Evolutionary conservation across 2,888 invertebrate species (phyloP), one percentile per base, ranked within the genome.

Genomic region (Oscheius sp.): DNA sequence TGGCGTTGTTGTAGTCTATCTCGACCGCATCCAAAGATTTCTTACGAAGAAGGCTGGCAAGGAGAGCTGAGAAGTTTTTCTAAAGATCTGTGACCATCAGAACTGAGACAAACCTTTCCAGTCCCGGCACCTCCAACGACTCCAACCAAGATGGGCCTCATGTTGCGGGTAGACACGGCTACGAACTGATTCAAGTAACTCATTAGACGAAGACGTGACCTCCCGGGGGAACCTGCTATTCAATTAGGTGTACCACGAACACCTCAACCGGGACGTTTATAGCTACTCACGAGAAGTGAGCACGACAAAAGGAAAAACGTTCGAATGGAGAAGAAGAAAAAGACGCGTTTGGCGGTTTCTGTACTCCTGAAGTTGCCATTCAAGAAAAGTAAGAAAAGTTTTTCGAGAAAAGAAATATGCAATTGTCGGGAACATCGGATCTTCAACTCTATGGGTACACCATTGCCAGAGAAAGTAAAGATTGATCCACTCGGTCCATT

Each of bases 201-300:
- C 68, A 68, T 68, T 68, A 53, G 32, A 42, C 21, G 50, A 50
- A 65, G 65, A 32, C 48, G 50, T 29, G 35, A 35, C 50, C 51
- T 50, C 65, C 51, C 59, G 21, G 10, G 68, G 68, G 55, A 53
- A 68, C 37, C 37, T 48, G 47, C 63, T 37, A 68, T 68, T 55
- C 55, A 68, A 68, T 68, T 68, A 68, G 53, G n/a, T 35, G 29
- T 32, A n/a, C 13, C 50, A 65, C 55, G 68, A 68, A 68, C 68
- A 68, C 68, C 68, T 68, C 68, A 55, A 68, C 65, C 29, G 55
- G 35, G 21, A 35, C 53, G 47, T 63, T 63, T 63, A 33, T 29
- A 48, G 60, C 35, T 60, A 33, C 35, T 60, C 32, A 50, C 7
- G 47, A n/a, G 21, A 50, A 50, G 13, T 50, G 13, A 9, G 7